phyloP scores from a whole-genome alignment of 2,888 invertebrate genomes.

The Epinotia ramella region DNA sequence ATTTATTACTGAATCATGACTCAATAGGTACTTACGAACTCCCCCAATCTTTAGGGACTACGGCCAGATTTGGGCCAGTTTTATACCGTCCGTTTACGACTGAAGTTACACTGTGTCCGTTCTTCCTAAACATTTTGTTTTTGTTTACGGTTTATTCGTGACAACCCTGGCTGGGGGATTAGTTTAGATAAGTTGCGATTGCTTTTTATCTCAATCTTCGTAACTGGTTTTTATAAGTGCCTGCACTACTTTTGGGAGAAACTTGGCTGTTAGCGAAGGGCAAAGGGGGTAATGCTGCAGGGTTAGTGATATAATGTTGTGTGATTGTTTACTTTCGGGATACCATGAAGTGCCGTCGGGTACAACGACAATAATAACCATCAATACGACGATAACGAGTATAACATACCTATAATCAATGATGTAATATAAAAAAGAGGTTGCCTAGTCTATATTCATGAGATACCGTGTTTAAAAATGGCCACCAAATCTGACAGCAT shows the following conservation, averaged over 20 bases:
- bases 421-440: too few relatives aligned
- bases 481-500: too few relatives aligned
- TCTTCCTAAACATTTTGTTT: conserved; percentile 53
- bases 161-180: conserved; percentile 29
- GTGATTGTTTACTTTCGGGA: background rate
- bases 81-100: conserved; percentile 53
- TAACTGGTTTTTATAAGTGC: conserved; percentile 37
- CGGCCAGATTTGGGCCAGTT: conserved; percentile 48
- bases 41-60: conserved; percentile 38
- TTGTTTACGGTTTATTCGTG: conserved; percentile 52
- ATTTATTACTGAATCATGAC: conserved; percentile 8
- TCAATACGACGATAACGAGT: too few relatives aligned
- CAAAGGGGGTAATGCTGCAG: conserved; percentile 1
- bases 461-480: too few relatives aligned
- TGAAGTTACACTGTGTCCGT: conserved; percentile 47
- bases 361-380: background rate
- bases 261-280: conserved; percentile 10
- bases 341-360: background rate
- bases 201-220: conserved; percentile 42
- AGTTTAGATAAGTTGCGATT: conserved; percentile 43
- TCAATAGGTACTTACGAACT: conserved; percentile 31
- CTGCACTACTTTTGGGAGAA: conserved; percentile 21
- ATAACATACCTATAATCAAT: too few relatives aligned
- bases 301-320: background rate
- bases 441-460: too few relatives aligned